Evolutionary conservation across 2,797 vertebrate genomes (phyloP), one percentile per base, ranked within the genome.

Genomic region (Lagodon rhomboides): DNA sequence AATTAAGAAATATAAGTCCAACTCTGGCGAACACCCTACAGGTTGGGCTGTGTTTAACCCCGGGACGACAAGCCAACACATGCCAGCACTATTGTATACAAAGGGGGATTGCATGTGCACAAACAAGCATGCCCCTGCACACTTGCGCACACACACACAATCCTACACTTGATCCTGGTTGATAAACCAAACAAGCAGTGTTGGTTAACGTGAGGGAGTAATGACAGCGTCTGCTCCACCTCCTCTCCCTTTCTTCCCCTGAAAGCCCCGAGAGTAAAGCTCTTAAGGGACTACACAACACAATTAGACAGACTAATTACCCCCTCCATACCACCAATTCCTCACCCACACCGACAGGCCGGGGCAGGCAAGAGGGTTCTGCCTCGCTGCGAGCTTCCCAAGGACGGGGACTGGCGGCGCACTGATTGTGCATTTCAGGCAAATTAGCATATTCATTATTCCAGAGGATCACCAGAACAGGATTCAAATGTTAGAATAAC

Each of bases 301-400:
- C 82, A 92, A 93, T 94, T 89, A 93, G 90, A 90, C 71, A 49
- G 67, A 85, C 92, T 93, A 91, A 93, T 92, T 88, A 92, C 81
- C 79, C 77, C 86, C 76, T 85, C 86, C 86, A 91, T 88, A 89
- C 90, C 85, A 80, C 82, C 89, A 84, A 90, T 91, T 91, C 88
- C 77, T 92, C 63, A 85, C 78, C 83, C 85, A 76, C 81, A 74
- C 38, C 1, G 59, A 91, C 92, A 94, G 85, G 93, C 79, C 49
- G 72, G 79, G 90, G 79, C 92, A 93, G 68, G 92, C 75, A 72
- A 3, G 55, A 69, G 9, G 55, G 56, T 16, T 83, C 66, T 53
- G 22, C 43, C 64, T 62, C 64, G 63, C 73, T 75, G 16, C 11
- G 3, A 73, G 76, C 75, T 70, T 59, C 47, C 41, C 53, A 62